A percentile compares a stretch with the other conserved stretches of the same genome.
Conservation (phyloP, 2,113 vertebrate genomes). For the Siphamia tubifer region DNA sequence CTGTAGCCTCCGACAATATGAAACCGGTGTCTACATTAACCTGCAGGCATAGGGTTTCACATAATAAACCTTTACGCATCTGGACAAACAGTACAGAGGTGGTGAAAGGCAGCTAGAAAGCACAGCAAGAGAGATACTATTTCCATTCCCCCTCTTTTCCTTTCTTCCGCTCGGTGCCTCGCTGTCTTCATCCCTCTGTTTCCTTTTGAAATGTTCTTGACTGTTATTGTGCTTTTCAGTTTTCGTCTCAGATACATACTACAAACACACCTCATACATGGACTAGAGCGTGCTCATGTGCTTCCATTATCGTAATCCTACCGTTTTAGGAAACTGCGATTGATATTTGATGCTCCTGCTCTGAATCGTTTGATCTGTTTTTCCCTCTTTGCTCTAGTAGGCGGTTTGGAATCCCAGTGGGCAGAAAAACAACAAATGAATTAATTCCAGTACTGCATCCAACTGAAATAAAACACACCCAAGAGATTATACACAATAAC, state of each 20-base stretch:
- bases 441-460: slow-evolving; percentile 31
- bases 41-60: slow-evolving; percentile 33
- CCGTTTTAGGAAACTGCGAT: slow-evolving; percentile 40
- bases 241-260: neutral
- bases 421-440: slow-evolving; percentile 48
- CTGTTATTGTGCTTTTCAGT: neutral
- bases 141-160: neutral
- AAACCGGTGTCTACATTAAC: slow-evolving; percentile 12
- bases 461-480: slow-evolving; percentile 36
- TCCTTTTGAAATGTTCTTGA: neutral
- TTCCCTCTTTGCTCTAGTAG: slow-evolving; percentile 12
- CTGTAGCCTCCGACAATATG: neutral
- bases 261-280: neutral
- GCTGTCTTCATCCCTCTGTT: neutral
- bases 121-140: neutral
- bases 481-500: slow-evolving; percentile 7
- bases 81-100: slow-evolving; percentile 66
- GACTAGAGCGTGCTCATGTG: neutral
- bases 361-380: slow-evolving; percentile 34
- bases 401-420: slow-evolving; percentile 5
- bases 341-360: slow-evolving; percentile 43
- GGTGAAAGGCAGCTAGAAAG: slow-evolving; percentile 30
- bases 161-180: neutral
- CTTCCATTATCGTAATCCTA: slow-evolving; percentile 16
- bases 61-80: slow-evolving; percentile 68